phyloP scores from a whole-genome alignment of 2,113 vertebrate species.

The Chascanopsetta lugubris region DNA sequence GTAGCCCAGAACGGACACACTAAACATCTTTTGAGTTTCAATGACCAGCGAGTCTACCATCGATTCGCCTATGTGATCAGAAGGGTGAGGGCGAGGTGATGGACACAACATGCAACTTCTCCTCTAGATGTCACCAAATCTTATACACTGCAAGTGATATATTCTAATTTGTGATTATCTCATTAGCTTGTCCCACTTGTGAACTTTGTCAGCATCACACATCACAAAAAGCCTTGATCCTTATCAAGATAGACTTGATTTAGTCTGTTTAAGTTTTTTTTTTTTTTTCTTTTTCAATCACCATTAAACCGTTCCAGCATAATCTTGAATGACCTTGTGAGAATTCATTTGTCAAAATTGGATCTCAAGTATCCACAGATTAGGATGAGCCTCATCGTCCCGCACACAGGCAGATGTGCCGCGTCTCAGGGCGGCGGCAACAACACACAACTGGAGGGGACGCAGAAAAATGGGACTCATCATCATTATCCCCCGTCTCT shows the following conservation, averaged over 20 bases:
- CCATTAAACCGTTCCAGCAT: background rate
- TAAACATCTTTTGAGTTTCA: too few relatives aligned
- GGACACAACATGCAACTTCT: too few relatives aligned
- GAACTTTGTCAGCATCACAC: too few relatives aligned
- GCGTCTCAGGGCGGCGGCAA: slow-evolving; percentile 23
- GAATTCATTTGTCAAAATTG: background rate
- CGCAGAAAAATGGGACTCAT: slow-evolving; percentile 44
- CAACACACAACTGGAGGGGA: slow-evolving; percentile 7
- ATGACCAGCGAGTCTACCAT: too few relatives aligned
- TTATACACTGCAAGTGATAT: background rate
- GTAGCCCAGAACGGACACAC: too few relatives aligned
- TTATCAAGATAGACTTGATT: background rate
- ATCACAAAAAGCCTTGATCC: too few relatives aligned
- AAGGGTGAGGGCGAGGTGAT: too few relatives aligned
- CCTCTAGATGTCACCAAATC: too few relatives aligned
- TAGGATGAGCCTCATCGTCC: slow-evolving; percentile 9
- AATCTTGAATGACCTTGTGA: slow-evolving; percentile 27
- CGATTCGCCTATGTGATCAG: too few relatives aligned
- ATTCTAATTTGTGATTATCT: background rate
- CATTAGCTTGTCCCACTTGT: background rate
- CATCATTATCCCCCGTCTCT: slow-evolving; percentile 36
- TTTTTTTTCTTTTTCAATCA: background rate
- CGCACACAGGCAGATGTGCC: slow-evolving; percentile 36
- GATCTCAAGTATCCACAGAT: slow-evolving; percentile 9
- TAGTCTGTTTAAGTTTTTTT: too few relatives aligned